A percentile compares a stretch with the other conserved stretches of the same genome.
Evolutionary conservation across 2,888 invertebrate species (phyloP).

Genomic region (Rambutsinella grinnellia): DNA sequence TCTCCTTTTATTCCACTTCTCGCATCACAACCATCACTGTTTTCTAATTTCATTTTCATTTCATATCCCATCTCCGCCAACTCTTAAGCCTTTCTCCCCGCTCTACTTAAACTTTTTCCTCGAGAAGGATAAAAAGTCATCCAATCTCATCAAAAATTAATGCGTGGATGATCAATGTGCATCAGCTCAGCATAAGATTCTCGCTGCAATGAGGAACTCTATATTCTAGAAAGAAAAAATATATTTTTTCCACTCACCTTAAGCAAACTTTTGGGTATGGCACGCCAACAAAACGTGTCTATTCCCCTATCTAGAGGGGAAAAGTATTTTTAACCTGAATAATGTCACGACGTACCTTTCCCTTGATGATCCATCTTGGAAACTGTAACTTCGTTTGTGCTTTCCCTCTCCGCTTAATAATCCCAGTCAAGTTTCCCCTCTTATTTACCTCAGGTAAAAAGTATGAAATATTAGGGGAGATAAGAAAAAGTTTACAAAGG

Average conservation of each 20-base stretch:
- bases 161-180: slow-evolving; percentile 55
- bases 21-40: too few species aligned
- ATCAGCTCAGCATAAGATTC: too few species aligned
- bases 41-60: background rate
- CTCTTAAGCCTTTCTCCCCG: too few species aligned
- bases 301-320: background rate
- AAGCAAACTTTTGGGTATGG: slow-evolving; percentile 20
- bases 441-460: slow-evolving; percentile 40
- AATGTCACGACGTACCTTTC: slow-evolving; percentile 1
- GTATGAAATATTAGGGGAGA: background rate
- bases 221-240: background rate
- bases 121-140: slow-evolving; percentile 35
- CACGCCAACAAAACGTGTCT: background rate
- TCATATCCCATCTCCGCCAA: background rate
- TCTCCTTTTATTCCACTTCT: too few species aligned
- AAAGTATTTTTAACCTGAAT: background rate
- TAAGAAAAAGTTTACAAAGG: too few species aligned
- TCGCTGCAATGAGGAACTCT: background rate
- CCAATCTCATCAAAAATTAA: slow-evolving; percentile 55
- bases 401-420: slow-evolving; percentile 21
- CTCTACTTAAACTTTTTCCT: too few species aligned
- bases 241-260: background rate
- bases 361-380: background rate
- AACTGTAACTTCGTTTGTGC: slow-evolving; percentile 14
- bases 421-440: slow-evolving; percentile 4